Base-by-base conservation (phyloP, 2,888 invertebrate genomes). In the Drosophila bunnanda region DNA sequence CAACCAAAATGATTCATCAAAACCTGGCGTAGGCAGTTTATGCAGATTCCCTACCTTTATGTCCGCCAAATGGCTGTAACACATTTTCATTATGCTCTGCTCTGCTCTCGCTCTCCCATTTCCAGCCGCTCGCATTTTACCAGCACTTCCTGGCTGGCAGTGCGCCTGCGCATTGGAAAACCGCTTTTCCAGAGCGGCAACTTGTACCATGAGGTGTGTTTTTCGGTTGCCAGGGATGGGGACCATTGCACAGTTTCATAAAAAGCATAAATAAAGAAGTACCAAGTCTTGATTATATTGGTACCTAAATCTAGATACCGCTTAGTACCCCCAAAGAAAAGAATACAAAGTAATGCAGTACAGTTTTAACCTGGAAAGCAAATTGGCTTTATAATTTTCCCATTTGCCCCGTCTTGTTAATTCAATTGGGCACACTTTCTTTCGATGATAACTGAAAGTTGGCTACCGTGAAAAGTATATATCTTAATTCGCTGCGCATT, bases 1-100 rank as follows among this genome's bases (percentile, higher is more conserved):
- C 62, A 79, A 78, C 77, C 68, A 71, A 77, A 77, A 79, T 79
- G 79, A 79, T 75, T 79, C 79, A 79, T 79, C 77, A 75, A 66
- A 55, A 62, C 56, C 53, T 70, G 57, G 62, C 54, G 56, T 57
- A 65, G 48, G 61, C 64, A 59, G 56, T 54, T 69, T 62, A 53
- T 74, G 62, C 68, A 30, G 48, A 65, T 57, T 72, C 55, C 32
- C 62, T 60, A 69, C 61, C 71, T 72, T 70, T 44, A 56, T 56
- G 66, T 22, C 36, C 50, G 61, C 43, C 65, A 38, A 52, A 44
- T 48, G 71, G 46, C 53, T 72, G 72, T 72, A 72, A 54, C 57
- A 72, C 57, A 72, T 71, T 62, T 72, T 48, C 56, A 70, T 71
- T 54, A 53, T 64, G 64, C 54, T 71, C 38, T 43, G 38, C 68